A percentile compares a stretch with the other conserved stretches of the same genome.
These are phyloP conservation scores for Premnoplex brunnescens DNA, from an alignment of 2,797 vertebrate genomes.

Conservation along the genomic window DNA sequence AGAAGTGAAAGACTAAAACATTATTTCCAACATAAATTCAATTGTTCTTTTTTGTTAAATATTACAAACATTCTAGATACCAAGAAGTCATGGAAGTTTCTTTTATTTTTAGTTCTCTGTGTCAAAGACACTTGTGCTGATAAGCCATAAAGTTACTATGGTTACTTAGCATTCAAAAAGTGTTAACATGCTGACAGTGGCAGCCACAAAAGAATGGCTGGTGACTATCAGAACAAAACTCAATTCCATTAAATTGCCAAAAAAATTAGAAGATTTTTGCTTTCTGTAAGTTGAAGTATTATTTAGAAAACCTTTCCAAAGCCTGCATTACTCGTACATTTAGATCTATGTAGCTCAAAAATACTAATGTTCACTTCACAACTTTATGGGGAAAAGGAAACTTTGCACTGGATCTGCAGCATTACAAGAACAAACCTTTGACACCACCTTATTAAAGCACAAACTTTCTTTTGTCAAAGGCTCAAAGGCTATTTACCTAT, in stretches of 20 bases:
- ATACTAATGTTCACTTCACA: background rate
- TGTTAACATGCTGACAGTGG: background rate
- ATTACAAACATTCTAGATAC: background rate
- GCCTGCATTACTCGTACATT: background rate
- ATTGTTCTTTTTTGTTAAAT: background rate
- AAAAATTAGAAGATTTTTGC: background rate
- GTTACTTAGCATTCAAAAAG: background rate
- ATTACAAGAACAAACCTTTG: background rate
- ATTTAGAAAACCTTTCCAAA: background rate
- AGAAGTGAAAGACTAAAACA: background rate
- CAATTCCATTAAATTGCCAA: background rate
- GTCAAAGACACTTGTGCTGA: background rate
- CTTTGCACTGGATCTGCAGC: background rate
- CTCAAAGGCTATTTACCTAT: background rate
- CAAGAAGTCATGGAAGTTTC: background rate
- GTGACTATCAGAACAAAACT: background rate
- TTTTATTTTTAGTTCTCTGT: background rate
- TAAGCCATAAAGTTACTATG: background rate
- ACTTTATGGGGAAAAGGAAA: background rate
- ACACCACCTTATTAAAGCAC: background rate
- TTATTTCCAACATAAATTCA: background rate
- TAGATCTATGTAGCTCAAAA: background rate
- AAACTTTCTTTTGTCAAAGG: background rate
- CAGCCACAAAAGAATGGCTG: background rate
- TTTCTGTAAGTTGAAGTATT: background rate